Evolutionary conservation across 1,140 invertebrate species (phyloP).

Genomic region (Drosophila santomea): DNA sequence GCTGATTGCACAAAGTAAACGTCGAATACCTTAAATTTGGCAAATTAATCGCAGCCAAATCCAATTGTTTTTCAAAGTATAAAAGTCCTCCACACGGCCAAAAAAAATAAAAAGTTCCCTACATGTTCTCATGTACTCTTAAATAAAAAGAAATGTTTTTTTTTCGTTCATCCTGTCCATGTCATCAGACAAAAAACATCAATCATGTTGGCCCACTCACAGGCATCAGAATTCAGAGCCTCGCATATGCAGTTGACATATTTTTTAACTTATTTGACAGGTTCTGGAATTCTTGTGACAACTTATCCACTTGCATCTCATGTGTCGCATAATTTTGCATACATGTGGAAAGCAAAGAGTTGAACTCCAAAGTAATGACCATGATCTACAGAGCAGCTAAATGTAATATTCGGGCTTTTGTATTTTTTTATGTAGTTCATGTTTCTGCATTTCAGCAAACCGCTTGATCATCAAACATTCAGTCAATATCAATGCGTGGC

Average conservation of each 20-base stretch:
- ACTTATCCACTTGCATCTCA: slow-evolving; percentile 51
- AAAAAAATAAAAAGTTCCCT: slow-evolving; percentile 1
- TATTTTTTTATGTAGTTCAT: slow-evolving; percentile 10
- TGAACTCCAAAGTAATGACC: slow-evolving; percentile 14
- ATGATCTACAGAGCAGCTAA: slow-evolving; percentile 19
- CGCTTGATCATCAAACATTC: slow-evolving; percentile 49
- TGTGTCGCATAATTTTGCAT: slow-evolving; percentile 50
- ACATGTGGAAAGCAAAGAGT: slow-evolving; percentile 31
- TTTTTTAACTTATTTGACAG: slow-evolving; percentile 58
- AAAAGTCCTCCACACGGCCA: slow-evolving; percentile 2
- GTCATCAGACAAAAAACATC: slow-evolving; percentile 12
- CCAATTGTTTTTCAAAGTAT: slow-evolving; percentile 9
- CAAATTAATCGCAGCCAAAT: slow-evolving; percentile 17
- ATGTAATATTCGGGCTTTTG: slow-evolving; percentile 5
- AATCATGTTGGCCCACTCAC: slow-evolving; percentile 54
- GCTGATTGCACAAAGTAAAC: slow-evolving; percentile 47
- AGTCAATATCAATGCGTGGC: slow-evolving; percentile 36
- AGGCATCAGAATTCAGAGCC: background rate
- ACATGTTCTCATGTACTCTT: slow-evolving; percentile 6
- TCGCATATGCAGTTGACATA: slow-evolving; percentile 43
- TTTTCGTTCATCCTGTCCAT: background rate
- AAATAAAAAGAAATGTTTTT: slow-evolving; percentile 17
- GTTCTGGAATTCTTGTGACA: slow-evolving; percentile 41
- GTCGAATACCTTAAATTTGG: slow-evolving; percentile 26
- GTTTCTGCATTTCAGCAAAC: slow-evolving; percentile 32